These are phyloP conservation scores for Luidia sarsii DNA, from an alignment of 53 echinoderm and acorn worm genomes.

Conservation along the genomic window DNA sequence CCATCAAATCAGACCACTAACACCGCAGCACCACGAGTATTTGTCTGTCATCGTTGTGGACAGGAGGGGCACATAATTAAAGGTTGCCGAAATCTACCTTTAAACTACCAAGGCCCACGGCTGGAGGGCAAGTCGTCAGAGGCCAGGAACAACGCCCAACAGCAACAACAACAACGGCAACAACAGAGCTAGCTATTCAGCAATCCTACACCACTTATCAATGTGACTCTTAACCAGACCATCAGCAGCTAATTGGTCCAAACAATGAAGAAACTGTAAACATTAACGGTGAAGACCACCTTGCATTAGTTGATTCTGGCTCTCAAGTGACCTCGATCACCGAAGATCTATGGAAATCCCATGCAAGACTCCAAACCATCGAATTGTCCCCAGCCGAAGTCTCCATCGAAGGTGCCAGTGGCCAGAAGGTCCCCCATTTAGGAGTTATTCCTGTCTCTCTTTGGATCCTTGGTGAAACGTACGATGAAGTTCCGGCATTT, in stretches of 20 bases:
- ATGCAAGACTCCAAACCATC: neutral
- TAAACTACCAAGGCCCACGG: conserved; percentile 20
- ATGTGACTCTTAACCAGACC: neutral
- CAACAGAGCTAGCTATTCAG: neutral
- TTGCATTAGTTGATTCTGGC: conserved; percentile 43
- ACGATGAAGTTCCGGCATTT: neutral
- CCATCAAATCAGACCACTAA: neutral
- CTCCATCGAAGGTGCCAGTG: conserved; percentile 52
- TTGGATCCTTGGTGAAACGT: neutral
- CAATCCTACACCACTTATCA: neutral
- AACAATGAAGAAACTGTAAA: neutral
- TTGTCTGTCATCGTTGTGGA: conserved; percentile 1
- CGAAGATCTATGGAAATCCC: neutral
- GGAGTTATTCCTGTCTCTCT: conserved; percentile 8
- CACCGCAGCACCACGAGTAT: neutral
- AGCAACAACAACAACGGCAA: neutral
- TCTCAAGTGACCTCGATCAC: conserved; percentile 42
- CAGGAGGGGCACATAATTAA: conserved; percentile 12
- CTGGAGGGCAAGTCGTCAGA: conserved; percentile 3
- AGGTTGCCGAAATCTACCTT: conserved; percentile 5
- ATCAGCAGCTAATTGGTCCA: neutral
- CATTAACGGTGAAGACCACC: conserved; percentile 3
- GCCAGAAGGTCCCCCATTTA: conserved; percentile 26
- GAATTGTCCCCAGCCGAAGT: neutral
- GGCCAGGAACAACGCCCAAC: neutral